Evolutionary conservation across 2,113 vertebrate species (phyloP), one percentile per base, ranked within the genome.

Genomic region (Pterocles burchelli): DNA sequence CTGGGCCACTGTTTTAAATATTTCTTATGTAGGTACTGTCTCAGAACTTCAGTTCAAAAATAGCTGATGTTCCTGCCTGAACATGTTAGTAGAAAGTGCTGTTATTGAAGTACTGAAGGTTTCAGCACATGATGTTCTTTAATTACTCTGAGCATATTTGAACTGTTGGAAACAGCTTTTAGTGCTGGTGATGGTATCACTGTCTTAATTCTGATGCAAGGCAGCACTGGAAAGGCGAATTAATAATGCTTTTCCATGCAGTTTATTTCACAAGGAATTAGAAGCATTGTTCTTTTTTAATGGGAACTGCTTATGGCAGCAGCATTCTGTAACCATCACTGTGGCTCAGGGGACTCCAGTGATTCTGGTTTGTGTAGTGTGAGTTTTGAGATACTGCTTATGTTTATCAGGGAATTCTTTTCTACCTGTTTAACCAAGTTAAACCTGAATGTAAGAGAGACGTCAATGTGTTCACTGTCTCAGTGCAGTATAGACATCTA

Each of bases 111-210:
- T 48, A 43, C 52, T 61, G 83, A 87, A 85, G 76, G 45, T 89
- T 93, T 90, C 68, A 92, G 85, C 55, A 83, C 79, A 45, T 67
- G 81, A 51, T 87, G 70, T 92, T 93, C 92, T 89, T 86, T 96
- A 92, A 93, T 93, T 88, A 81, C 73, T 67, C 4, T 3, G 61
- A 57, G 65, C 55, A 20, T 62, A 43, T 81, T 31, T 90, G 74
- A 93, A 46, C 70, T 86, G 57, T 66, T 95, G 59, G 93, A 90
- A 95, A 49, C 31, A 57, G 52, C 65, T 93, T 72, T 84, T 80
- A 74, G 80, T 73, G 88, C 92, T 90, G 52, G 65, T 78, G 86
- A 67, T 87, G 80, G 68, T 88, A 86, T 92, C 68, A 24, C 68
- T 66, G 17, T 34, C 61, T 86, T 51, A 62, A 81, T 90, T 93